Base-by-base conservation (phyloP, 2,113 vertebrate genomes). In the Pimephales promelas region DNA sequence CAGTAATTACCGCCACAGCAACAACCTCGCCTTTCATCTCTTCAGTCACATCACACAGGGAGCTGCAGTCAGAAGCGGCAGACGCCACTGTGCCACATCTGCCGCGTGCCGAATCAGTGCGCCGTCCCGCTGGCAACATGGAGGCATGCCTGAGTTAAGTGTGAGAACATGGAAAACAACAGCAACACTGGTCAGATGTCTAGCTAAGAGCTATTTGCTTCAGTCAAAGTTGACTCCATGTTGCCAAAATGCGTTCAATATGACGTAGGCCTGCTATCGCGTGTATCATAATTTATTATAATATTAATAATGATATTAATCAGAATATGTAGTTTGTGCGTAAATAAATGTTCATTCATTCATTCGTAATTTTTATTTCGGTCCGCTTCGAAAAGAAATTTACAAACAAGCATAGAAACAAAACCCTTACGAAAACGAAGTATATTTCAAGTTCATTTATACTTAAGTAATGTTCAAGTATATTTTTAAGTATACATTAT, bases 11-110 rank as follows among this genome's bases (percentile, higher is more conserved):
- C 82, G 66, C 83, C 85, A 77, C 40, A 52, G 84, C 83, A 87
- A 90, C 87, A 87, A 87, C 85, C 83, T 81, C 82, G 49, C 61
- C 87, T 89, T 87, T 88, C 79, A 89, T 87, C 85, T 85, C 79
- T 68, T 64, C 76, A 79, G 86, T 87, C 84, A 82, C 83, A 82
- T 90, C 84, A 87, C 84, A 83, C 36, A 70, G 79, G 5, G 82
- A 84, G 72, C 45, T 80, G 62, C 87, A 77, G 85, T 85, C 76
- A 18, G 68, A 57, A 43, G 77, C 61, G 36, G 34, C 34, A 82
- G 59, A 73, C 56, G 70, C 85, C 83, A 72, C 85, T 73, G 74
- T 66, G 83, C 79, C 86, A 86, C 87, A 89, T 86, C 83, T 86
- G 87, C 87, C 80, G 47, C 31, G 4, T 66, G 28, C 70, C 10